Evolutionary conservation across 2,888 invertebrate genomes (phyloP).

Genomic region (Nesidiocoris tenuis): DNA sequence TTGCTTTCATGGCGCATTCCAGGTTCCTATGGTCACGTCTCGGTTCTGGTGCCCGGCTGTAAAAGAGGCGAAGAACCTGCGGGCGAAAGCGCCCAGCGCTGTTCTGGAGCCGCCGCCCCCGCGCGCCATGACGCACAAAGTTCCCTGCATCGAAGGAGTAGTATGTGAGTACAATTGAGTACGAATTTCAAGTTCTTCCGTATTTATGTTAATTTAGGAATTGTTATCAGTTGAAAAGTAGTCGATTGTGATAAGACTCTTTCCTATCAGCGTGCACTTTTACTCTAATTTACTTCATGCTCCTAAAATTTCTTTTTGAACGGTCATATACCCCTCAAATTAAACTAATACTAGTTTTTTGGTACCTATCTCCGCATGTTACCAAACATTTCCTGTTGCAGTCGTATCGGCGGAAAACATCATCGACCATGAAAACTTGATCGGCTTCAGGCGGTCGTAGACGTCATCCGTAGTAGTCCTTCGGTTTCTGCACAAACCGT

Average conservation of each 20-base stretch:
- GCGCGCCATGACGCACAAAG: conserved; percentile 41
- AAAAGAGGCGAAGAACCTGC: conserved; percentile 47
- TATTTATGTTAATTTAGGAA: not conserved
- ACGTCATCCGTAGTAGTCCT: conserved; percentile 13
- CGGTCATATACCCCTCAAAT: too few species aligned
- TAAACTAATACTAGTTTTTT: too few species aligned
- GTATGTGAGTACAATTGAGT: conserved; percentile 9
- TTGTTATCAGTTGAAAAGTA: not conserved
- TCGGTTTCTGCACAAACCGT: not conserved
- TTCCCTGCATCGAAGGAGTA: conserved; percentile 21
- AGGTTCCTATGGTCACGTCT: conserved; percentile 44
- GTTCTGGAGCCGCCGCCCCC: conserved; percentile 46
- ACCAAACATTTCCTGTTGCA: too few species aligned
- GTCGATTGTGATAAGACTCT: too few species aligned
- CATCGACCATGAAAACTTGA: conserved; percentile 46
- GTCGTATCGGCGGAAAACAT: conserved; percentile 44
- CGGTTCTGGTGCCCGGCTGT: conserved; percentile 49
- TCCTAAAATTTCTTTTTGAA: too few species aligned
- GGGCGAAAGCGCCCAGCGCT: conserved; percentile 39
- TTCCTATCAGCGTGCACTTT: too few species aligned
- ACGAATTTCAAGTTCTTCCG: not conserved
- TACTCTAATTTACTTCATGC: too few species aligned
- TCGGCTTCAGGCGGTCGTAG: conserved; percentile 42
- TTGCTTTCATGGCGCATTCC: not conserved
- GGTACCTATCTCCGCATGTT: too few species aligned